phyloP scores from a whole-genome alignment of 2,888 invertebrate genomes.

The Rhyacophila evoluta region DNA sequence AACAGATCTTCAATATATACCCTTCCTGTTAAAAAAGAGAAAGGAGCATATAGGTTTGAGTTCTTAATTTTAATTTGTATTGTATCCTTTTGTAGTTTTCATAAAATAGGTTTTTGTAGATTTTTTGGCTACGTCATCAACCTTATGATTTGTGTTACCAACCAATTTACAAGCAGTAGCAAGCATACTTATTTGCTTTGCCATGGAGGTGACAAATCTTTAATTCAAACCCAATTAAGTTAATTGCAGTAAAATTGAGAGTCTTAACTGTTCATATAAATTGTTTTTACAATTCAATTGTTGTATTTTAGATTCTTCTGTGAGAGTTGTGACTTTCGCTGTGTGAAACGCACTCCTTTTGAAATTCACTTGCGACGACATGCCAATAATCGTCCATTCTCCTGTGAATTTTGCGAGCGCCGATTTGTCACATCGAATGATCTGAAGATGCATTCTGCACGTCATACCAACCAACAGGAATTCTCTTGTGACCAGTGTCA shows the following conservation, averaged over 20 bases:
- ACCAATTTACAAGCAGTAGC: too few species aligned
- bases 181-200: too few species aligned
- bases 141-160: too few species aligned
- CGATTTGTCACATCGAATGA: conserved; percentile 44
- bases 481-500: conserved; percentile 45
- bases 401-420: conserved; percentile 36
- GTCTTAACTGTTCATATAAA: too few species aligned
- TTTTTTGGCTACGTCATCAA: too few species aligned
- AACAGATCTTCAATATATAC: not conserved
- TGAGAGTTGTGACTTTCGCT: conserved; percentile 49
- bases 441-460: conserved; percentile 44
- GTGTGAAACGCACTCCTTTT: conserved; percentile 44
- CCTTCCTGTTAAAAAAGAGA: not conserved
- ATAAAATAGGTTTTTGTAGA: too few species aligned
- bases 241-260: too few species aligned
- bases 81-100: too few species aligned
- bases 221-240: too few species aligned
- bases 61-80: too few species aligned
- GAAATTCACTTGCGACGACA: conserved; percentile 49
- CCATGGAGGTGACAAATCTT: too few species aligned
- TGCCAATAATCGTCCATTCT: conserved; percentile 34
- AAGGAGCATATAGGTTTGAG: not conserved
- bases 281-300: too few species aligned
- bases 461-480: conserved; percentile 32
- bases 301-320: conserved; percentile 38